Evolutionary conservation across 2,113 vertebrate genomes (phyloP).

Genomic region (Tetrao urogallus): DNA sequence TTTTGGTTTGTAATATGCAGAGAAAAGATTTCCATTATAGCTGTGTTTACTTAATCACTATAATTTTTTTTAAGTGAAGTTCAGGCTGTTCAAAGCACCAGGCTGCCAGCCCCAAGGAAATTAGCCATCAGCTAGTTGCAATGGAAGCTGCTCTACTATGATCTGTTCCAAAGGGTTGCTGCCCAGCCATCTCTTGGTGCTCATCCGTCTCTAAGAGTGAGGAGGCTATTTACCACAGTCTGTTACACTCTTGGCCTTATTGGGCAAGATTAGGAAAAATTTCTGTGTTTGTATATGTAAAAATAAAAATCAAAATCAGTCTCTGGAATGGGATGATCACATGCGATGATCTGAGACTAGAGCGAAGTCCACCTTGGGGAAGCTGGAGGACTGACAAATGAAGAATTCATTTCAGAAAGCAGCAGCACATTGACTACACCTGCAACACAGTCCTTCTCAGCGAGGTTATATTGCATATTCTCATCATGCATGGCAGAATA

Average conservation of each 20-base stretch:
- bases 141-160: slow-evolving; percentile 3
- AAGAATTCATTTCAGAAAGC: slow-evolving; percentile 34
- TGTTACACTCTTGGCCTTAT: not conserved
- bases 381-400: not conserved
- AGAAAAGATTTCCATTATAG: slow-evolving; percentile 75
- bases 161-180: not conserved
- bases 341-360: not conserved
- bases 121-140: slow-evolving; percentile 39
- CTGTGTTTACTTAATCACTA: slow-evolving; percentile 72
- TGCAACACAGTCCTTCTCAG: slow-evolving; percentile 22
- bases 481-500: slow-evolving; percentile 7
- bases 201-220: not conserved
- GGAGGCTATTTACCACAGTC: not conserved
- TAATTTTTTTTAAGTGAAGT: slow-evolving; percentile 70
- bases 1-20: slow-evolving; percentile 74
- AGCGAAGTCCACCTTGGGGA: not conserved
- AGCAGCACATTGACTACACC: slow-evolving; percentile 10
- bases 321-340: not conserved
- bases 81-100: slow-evolving; percentile 50
- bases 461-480: slow-evolving; percentile 43
- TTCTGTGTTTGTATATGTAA: not conserved
- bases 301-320: not conserved
- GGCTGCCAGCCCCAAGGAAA: slow-evolving; percentile 43
- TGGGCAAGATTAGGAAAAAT: not conserved
- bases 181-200: not conserved